phyloP scores from a whole-genome alignment of 1,140 invertebrate species.

The Drosophila rhopaloa region DNA sequence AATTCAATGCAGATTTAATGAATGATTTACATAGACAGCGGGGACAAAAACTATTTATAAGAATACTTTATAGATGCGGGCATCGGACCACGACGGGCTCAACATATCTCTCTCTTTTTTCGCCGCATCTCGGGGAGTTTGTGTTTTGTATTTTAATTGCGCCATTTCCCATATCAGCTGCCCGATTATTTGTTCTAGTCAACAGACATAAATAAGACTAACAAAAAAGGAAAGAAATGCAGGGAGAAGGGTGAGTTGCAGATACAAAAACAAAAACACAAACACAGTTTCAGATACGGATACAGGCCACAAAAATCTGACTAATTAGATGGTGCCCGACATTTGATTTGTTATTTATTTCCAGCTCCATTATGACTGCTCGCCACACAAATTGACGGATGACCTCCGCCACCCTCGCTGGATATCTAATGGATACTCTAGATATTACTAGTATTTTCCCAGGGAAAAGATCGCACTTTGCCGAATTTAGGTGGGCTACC shows the following conservation, averaged over 20 bases:
- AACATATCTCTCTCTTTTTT: slow-evolving; percentile 7
- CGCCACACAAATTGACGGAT: slow-evolving; percentile 66
- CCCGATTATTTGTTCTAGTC: slow-evolving; percentile 77
- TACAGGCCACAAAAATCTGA: slow-evolving; percentile 44
- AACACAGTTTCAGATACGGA: slow-evolving; percentile 17
- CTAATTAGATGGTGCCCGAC: slow-evolving; percentile 64
- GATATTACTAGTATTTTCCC: slow-evolving; percentile 35
- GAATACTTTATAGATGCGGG: slow-evolving; percentile 30
- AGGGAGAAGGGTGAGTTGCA: slow-evolving; percentile 17
- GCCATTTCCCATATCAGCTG: slow-evolving; percentile 78
- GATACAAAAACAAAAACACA: slow-evolving; percentile 28
- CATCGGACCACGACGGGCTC: slow-evolving; percentile 11
- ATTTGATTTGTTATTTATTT: slow-evolving; percentile 71
- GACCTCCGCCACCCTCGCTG: slow-evolving; percentile 48
- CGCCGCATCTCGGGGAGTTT: slow-evolving; percentile 23
- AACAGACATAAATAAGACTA: slow-evolving; percentile 65
- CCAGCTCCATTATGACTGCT: slow-evolving; percentile 30
- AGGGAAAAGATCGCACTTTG: slow-evolving; percentile 65
- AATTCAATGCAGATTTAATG: slow-evolving; percentile 79
- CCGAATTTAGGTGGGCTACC: slow-evolving; percentile 53
- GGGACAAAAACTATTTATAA: slow-evolving; percentile 76
- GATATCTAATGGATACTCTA: slow-evolving; percentile 58
- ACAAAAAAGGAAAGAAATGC: slow-evolving; percentile 32
- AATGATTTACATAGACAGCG: slow-evolving; percentile 71
- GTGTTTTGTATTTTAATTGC: slow-evolving; percentile 80